Evolutionary conservation across 2,113 vertebrate species (phyloP).

Genomic region (Paramormyrops kingsleyae): DNA sequence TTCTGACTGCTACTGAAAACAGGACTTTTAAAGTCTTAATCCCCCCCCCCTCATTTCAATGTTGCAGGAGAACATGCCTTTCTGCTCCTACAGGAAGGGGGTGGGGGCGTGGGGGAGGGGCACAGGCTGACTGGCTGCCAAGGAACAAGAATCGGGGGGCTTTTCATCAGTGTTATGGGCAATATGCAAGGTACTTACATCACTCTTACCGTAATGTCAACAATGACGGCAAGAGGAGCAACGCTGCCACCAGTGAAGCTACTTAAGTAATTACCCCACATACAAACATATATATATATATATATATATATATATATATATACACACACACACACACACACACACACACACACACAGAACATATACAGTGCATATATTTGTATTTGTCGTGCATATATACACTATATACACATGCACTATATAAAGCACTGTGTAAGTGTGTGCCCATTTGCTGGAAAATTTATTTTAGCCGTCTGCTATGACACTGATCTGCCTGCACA

Average conservation of each 20-base stretch:
- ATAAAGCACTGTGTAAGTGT: neutral
- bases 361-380: neutral
- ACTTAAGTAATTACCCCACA: neutral
- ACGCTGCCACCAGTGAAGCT: neutral
- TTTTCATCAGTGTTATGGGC: neutral
- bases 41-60: neutral
- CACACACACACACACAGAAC: neutral
- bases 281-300: neutral
- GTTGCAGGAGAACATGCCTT: neutral
- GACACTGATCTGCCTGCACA: neutral
- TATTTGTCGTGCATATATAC: neutral
- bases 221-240: neutral
- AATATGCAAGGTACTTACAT: neutral
- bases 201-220: neutral
- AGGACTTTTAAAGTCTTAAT: neutral
- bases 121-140: neutral
- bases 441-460: neutral
- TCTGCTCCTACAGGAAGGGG: neutral
- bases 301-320: neutral
- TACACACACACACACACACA: accelerated
- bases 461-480: neutral
- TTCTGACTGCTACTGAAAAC: neutral
- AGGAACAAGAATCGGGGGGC: neutral
- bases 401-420: neutral
- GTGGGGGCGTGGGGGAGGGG: neutral